phyloP scores from a whole-genome alignment of 2,113 vertebrate species.

The Tichodroma muraria region DNA sequence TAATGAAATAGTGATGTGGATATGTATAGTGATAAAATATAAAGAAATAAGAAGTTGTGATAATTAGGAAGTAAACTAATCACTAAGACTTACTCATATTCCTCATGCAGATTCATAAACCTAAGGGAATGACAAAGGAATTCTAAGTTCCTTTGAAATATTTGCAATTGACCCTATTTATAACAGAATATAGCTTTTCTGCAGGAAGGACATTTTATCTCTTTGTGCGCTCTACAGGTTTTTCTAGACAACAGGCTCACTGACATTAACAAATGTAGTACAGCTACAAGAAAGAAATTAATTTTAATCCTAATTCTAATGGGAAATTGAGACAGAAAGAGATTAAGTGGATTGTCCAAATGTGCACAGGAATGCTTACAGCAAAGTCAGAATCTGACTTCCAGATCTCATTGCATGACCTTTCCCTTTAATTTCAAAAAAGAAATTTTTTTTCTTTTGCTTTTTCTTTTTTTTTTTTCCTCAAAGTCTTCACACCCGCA shows the following conservation, averaged over 20 bases:
- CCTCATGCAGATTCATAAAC: background rate
- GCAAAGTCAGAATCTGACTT: background rate
- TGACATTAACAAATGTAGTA: background rate
- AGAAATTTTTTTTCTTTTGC: background rate
- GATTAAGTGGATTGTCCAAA: background rate
- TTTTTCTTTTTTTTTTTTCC: background rate
- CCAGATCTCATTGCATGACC: fast-evolving
- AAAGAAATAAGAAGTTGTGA: background rate
- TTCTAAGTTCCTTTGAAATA: background rate
- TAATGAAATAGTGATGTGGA: background rate
- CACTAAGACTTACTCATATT: background rate
- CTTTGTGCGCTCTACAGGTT: background rate
- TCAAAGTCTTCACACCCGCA: background rate
- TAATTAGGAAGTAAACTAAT: background rate
- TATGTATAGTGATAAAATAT: background rate
- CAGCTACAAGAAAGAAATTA: background rate
- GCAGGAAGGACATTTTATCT: background rate
- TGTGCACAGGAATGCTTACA: background rate
- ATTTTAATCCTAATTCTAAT: background rate
- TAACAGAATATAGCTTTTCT: background rate
- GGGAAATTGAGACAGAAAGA: background rate
- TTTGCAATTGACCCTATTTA: background rate
- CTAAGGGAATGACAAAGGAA: background rate
- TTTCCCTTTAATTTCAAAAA: background rate
- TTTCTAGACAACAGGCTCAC: background rate